Conservation (phyloP, 2,113 vertebrate genomes). For the Colaptes auratus region DNA sequence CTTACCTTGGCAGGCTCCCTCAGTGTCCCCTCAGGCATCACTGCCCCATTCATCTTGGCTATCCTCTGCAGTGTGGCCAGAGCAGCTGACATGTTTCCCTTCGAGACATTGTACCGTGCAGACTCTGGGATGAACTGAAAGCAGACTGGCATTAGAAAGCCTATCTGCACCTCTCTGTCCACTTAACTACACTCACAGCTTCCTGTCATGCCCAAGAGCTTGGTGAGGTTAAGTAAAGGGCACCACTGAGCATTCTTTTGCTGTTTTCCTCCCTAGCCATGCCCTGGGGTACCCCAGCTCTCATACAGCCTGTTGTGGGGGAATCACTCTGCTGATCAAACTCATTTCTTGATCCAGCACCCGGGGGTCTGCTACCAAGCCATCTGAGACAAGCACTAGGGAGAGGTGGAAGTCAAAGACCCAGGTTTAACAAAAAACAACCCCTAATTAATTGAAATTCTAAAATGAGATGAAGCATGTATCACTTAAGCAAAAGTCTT, state of each 20-base stretch:
- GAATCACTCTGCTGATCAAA: neutral
- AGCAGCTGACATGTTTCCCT: conserved; percentile 79
- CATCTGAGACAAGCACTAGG: accelerated
- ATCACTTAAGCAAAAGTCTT: neutral
- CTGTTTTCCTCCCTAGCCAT: neutral
- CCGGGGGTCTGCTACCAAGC: neutral
- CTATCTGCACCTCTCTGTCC: neutral
- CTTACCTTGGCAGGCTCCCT: conserved; percentile 79
- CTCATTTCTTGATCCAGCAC: neutral
- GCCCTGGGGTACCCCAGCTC: accelerated
- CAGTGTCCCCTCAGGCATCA: conserved; percentile 84
- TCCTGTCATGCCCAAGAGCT: accelerated
- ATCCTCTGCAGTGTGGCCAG: conserved; percentile 81
- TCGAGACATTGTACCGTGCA: conserved; percentile 86
- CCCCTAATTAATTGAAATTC: neutral
- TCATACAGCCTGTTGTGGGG: accelerated
- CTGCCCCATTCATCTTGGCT: conserved; percentile 79
- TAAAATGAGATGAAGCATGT: accelerated
- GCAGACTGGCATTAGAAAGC: neutral
- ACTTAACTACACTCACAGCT: neutral
- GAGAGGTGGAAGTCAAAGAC: neutral
- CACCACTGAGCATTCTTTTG: neutral
- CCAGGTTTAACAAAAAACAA: neutral
- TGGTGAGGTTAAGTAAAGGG: neutral
- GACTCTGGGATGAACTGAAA: conserved; percentile 94